Percentiles rank a stretch among this genome's conserved stretches.
Evolutionary conservation across 1,140 invertebrate species (phyloP).

Genomic region (Homarus americanus): DNA sequence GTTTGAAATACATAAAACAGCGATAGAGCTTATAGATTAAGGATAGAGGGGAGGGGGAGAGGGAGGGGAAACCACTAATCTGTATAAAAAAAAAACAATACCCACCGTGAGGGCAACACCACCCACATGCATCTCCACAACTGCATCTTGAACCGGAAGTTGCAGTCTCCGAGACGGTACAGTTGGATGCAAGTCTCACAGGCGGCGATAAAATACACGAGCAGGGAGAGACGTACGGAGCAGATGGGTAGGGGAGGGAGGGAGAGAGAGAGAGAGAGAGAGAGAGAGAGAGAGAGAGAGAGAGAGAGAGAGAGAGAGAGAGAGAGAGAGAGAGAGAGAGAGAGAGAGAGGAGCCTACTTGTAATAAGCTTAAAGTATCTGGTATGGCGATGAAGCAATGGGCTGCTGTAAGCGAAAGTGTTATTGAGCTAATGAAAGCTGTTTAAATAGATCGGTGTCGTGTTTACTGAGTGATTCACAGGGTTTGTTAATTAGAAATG

Average conservation of each 20-base stretch:
- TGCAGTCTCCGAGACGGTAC: not conserved
- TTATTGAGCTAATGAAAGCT: too few relatives aligned
- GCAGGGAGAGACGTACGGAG: not conserved
- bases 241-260: not conserved
- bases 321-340: not conserved
- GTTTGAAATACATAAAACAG: too few relatives aligned
- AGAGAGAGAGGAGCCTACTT: not conserved
- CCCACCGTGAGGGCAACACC: too few relatives aligned
- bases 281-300: not conserved
- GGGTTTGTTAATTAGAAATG: too few relatives aligned
- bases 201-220: constrained; percentile 7
- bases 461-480: too few relatives aligned
- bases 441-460: too few relatives aligned
- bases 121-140: too few relatives aligned
- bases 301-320: not conserved
- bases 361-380: too few relatives aligned
- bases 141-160: too few relatives aligned
- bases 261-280: not conserved
- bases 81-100: not conserved
- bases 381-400: too few relatives aligned
- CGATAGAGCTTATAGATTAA: too few relatives aligned
- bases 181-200: constrained; percentile 8
- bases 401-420: too few relatives aligned
- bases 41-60: not conserved
- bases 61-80: not conserved